Evolutionary conservation across 2,888 invertebrate genomes (phyloP).

Genomic region (Ferdinandea cuprea): DNA sequence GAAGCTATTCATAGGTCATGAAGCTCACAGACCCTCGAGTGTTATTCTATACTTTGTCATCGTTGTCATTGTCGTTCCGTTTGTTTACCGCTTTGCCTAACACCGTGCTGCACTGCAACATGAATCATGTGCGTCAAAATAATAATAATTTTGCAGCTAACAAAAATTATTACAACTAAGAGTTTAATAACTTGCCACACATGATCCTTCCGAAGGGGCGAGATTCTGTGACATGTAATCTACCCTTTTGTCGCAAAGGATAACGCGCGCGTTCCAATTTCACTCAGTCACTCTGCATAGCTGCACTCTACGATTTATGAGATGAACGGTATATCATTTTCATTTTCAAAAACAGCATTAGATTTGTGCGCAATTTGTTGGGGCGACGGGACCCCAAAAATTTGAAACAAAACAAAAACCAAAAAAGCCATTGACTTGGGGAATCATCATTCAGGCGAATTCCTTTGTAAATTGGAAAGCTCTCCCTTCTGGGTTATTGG

Average conservation of each 20-base stretch:
- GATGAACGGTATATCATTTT: slow-evolving; percentile 49
- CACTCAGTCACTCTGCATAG: no score
- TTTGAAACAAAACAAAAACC: background rate
- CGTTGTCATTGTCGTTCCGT: slow-evolving; percentile 41
- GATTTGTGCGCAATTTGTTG: slow-evolving; percentile 42
- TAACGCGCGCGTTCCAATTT: slow-evolving; percentile 52
- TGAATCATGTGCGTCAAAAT: slow-evolving; percentile 61
- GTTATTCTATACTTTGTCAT: slow-evolving; percentile 64
- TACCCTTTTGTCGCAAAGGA: slow-evolving; percentile 9
- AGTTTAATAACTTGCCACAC: slow-evolving; percentile 35
- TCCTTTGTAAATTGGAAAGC: slow-evolving; percentile 63
- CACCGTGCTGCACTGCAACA: slow-evolving; percentile 64
- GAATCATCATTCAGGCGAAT: slow-evolving; percentile 41
- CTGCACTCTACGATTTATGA: slow-evolving; percentile 57
- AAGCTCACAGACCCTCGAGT: slow-evolving; percentile 30
- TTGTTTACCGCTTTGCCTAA: slow-evolving; percentile 47
- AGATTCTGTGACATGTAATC: background rate
- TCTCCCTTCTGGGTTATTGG: slow-evolving; percentile 71
- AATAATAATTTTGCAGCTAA: slow-evolving; percentile 45
- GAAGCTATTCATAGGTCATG: slow-evolving; percentile 42
- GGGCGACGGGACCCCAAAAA: background rate
- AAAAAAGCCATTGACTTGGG: slow-evolving; percentile 44
- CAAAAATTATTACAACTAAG: slow-evolving; percentile 41
- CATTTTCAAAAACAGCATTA: slow-evolving; percentile 55
- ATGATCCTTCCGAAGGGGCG: no score